Base-by-base conservation (phyloP, 2,888 invertebrate genomes). In the Charanyca ferruginea region DNA sequence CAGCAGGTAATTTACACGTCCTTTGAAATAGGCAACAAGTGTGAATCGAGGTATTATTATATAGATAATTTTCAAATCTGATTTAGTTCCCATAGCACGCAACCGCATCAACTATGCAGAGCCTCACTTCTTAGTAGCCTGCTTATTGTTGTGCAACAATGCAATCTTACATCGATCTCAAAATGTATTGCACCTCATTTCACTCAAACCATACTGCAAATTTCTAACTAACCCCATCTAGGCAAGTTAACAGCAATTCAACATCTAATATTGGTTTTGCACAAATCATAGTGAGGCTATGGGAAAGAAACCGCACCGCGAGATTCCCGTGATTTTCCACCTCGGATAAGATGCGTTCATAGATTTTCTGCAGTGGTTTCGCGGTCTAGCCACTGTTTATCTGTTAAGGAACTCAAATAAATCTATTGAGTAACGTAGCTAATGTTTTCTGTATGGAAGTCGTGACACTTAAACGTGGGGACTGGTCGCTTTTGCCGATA, bases 241-340 rank as follows among this genome's bases (percentile, higher is more conserved):
- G 89, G 89, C 85, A 87, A 89, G 86, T 89, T 90, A 89, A 84
- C 90, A 89, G 85, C 90, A 87, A 89, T 85, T 88, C 88, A 87
- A 89, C 87, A 85, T 88, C 88, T 87, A 91, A 93, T 93, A 94
- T 95, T 94, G 92, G 93, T 93, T 94, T 94, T 93, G 90, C 84
- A 85, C 92, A 92, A 94, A 94, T 94, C 91, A 93, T 87, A 86
- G 83, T 85, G 85, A 86, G 87, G 88, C 90, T 92, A 92, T 93
- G 93, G 89, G 91, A 93, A 93, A 87, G 86, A 89, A 93, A 94
- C 94, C 94, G 85, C 94, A 93, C 80, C 69, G 83, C 73, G 68
- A 90, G 93, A 93, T 94, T 92, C 93, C 90, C 89, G 86, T 88
- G 94, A 93, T 94, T 92, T 90, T 88, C 89, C 84, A 85, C 86